Evolutionary conservation across 2,113 vertebrate genomes (phyloP).

Genomic region (Carettochelys insculpta): DNA sequence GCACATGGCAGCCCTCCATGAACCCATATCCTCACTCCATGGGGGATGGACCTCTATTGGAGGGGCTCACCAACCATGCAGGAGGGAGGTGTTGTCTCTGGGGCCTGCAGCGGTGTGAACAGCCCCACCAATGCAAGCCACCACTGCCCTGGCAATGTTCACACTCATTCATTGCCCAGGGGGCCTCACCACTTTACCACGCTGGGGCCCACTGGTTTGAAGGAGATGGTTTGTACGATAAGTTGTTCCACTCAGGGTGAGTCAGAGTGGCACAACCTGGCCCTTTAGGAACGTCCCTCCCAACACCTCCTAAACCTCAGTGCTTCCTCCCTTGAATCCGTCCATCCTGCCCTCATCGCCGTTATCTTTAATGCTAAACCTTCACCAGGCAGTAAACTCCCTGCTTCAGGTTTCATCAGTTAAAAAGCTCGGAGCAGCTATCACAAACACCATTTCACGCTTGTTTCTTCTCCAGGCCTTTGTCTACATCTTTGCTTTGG

Average conservation of each 20-base stretch:
- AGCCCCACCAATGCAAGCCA: not conserved
- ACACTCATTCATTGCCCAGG: not conserved
- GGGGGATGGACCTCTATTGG: not conserved
- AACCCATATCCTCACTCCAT: not conserved
- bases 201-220: not conserved
- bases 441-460: constrained; percentile 30
- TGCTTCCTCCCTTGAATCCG: not conserved
- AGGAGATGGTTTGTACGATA: not conserved
- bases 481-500: constrained; percentile 53
- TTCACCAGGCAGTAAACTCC: constrained; percentile 56
- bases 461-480: constrained; percentile 29
- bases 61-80: not conserved
- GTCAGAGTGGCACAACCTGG: not conserved
- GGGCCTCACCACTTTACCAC: not conserved
- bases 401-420: constrained; percentile 25
- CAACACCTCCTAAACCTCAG: not conserved
- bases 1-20: not conserved
- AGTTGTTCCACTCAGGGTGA: not conserved
- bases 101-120: not conserved
- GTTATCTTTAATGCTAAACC: constrained; percentile 23
- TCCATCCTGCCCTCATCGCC: not conserved
- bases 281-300: not conserved
- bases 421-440: constrained; percentile 35
- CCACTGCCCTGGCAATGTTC: not conserved
- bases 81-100: not conserved